Evolutionary conservation across 2,113 vertebrate genomes (phyloP), one percentile per base, ranked within the genome.

Genomic region (Plestiodon gilberti): DNA sequence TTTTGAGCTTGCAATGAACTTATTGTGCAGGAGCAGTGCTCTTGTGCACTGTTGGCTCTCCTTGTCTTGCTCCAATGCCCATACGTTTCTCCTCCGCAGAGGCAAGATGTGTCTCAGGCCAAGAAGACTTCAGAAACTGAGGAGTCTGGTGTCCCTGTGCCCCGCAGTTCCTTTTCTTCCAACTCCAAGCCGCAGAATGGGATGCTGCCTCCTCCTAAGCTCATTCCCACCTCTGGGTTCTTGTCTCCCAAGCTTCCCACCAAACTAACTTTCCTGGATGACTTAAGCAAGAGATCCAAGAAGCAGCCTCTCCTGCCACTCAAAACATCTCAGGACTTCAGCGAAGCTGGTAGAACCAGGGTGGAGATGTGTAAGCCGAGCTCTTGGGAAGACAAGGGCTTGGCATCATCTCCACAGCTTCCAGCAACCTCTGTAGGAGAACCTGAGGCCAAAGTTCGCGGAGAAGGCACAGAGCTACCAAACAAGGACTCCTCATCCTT

Each of bases 241-340:
- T 96, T 14, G 0, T 97, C 85, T 78, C 94, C 88, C 90, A 96
- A 76, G 94, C 93, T 61, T 90, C 89, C 78, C 38, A 93, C 87
- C 2, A 97, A 95, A 78, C 92, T 94, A 25, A 23, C 90, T 0
- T 15, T 97, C 48, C 94, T 97, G 0, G 95, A 95, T 6, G 97
- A 97, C 6, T 73, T 95, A 3, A 95, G 96, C 52, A 97, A 94
- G 93, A 97, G 96, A 89, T 94, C 95, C 89, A 98, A 98, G 96
- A 98, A 99, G 90, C 90, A 89, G 57, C 97, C 94, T 84, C 74
- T 90, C 33, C 28, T 83, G 0, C 0, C 23, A 0, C 81, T 67
- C 59, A 89, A 40, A 61, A 55, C 90, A 5, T 28, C 64, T 81
- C 93, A 84, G 82, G 94, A 87, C 11, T 88, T 89, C 40, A 55